These are phyloP conservation scores for Hydrotaea diabolus DNA, from an alignment of 2,888 invertebrate genomes.

Conservation along the genomic window DNA sequence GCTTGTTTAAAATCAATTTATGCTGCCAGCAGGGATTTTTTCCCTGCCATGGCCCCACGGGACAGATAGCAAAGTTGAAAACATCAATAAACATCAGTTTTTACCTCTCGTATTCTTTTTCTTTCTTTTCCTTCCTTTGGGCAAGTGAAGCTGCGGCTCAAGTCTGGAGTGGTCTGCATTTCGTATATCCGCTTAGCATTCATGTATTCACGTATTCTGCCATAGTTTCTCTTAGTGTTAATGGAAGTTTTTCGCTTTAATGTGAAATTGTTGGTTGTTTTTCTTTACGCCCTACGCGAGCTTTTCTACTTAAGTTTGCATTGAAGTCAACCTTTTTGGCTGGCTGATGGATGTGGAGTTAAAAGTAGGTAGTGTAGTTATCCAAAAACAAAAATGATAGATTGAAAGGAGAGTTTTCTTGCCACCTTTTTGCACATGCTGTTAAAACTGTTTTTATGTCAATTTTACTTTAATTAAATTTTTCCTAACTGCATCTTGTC, in stretches of 20 bases:
- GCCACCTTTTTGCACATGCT: too few species aligned
- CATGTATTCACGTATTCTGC: constrained; percentile 14
- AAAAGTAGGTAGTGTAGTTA: too few species aligned
- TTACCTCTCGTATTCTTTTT: too few species aligned
- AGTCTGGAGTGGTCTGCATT: neutral
- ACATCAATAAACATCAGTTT: neutral
- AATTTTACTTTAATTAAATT: too few species aligned
- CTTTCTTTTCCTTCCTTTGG: neutral
- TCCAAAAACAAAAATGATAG: too few species aligned
- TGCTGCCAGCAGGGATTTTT: constrained; percentile 3
- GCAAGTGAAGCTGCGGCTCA: neutral
- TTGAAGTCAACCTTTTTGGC: constrained; percentile 27
- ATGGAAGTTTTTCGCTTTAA: constrained; percentile 8
- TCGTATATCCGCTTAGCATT: neutral
- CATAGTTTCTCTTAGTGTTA: constrained; percentile 10
- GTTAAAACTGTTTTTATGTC: too few species aligned
- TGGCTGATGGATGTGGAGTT: constrained; percentile 27
- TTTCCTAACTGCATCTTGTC: too few species aligned
- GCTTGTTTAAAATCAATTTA: constrained; percentile 51
- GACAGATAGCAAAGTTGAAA: neutral
- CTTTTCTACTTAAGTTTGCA: constrained; percentile 14
- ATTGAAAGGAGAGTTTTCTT: too few species aligned
- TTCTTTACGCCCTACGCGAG: too few species aligned
- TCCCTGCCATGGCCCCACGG: neutral
- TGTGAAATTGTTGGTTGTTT: neutral